These are phyloP conservation scores for Betta splendens DNA, from an alignment of 2,797 vertebrate genomes.

Conservation along the genomic window DNA sequence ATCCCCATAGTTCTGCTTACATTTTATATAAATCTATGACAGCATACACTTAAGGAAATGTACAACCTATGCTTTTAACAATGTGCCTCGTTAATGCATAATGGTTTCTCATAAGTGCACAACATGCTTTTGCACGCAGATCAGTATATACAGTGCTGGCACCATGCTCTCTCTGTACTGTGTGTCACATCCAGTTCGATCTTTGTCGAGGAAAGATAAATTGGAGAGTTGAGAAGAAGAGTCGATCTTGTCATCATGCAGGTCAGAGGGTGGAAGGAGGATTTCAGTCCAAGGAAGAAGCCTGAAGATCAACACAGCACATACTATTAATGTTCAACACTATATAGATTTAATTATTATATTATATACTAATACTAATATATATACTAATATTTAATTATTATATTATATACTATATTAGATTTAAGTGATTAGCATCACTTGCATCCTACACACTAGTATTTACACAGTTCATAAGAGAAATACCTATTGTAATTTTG, in stretches of 20 bases:
- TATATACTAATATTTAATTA: no score
- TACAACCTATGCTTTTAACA: constrained; percentile 46
- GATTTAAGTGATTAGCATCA: no score
- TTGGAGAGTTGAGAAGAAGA: constrained; percentile 36
- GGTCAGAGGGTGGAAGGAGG: constrained; percentile 43
- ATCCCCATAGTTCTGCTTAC: constrained; percentile 21
- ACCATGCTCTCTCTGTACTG: constrained; percentile 63
- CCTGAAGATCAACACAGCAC: constrained; percentile 26
- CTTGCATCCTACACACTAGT: no score
- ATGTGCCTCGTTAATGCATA: constrained; percentile 71
- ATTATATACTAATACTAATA: no score
- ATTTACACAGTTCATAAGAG: no score
- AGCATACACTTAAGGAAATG: constrained; percentile 52
- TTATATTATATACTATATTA: no score
- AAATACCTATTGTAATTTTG: no score
- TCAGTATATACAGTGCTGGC: constrained; percentile 74
- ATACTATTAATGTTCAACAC: neutral
- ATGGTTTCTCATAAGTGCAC: constrained; percentile 60
- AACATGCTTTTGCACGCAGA: constrained; percentile 68
- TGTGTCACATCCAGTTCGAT: constrained; percentile 27
- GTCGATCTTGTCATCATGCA: constrained; percentile 65
- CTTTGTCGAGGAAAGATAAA: constrained; percentile 23
- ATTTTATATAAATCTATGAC: constrained; percentile 48
- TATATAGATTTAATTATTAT: no score
- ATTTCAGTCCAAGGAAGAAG: constrained; percentile 38